Evolutionary conservation across 2,113 vertebrate genomes (phyloP), one percentile per base, ranked within the genome.

Genomic region (Tyto alba): DNA sequence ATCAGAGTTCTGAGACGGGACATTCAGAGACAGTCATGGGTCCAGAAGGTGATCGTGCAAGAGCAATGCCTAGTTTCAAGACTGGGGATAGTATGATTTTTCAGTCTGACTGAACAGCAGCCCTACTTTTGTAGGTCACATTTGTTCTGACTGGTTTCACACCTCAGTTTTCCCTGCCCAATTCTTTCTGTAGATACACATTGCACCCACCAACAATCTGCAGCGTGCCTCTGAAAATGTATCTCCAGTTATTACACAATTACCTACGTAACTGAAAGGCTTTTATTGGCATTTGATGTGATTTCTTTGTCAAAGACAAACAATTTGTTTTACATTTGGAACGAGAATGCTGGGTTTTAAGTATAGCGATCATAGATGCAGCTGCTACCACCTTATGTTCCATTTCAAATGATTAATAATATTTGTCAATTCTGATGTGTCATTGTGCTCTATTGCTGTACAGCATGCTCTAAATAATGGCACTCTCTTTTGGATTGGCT

Each of bases 321-420:
- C 32, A 80, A 78, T 96, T 95, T 79, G 76, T n/a, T 60, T 81
- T 76, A 75, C 62, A n/a, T 62, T 86, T 95, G 81, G 88, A 96
- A 83, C n/a, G 69, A 41, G 81, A 91, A 88, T 66, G 59, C 56
- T 97, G 67, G 72, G 60, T 97, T 95, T 94, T 83, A 90, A 97
- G 86, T 50, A 81, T 63, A 81, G 76, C 40, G 57, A 95, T 96
- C 96, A 93, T 6, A n/a, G 82, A 94, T 64, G 78, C 97, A 98
- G 96, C 96, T 98, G 98, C 85, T 97, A 89, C 57, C 53, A 68
- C 97, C 98, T 97, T 98, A 97, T 98, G 97, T 91, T 98, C 93
- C 25, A 27, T 96, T 96, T 94, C 71, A 63, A 97, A 97, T 96
- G 94, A 98, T 97, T 98, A 97, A 98, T 97, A 98, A 96, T 97